Conservation (phyloP, 2,113 vertebrate species). For the Marmota monax region DNA sequence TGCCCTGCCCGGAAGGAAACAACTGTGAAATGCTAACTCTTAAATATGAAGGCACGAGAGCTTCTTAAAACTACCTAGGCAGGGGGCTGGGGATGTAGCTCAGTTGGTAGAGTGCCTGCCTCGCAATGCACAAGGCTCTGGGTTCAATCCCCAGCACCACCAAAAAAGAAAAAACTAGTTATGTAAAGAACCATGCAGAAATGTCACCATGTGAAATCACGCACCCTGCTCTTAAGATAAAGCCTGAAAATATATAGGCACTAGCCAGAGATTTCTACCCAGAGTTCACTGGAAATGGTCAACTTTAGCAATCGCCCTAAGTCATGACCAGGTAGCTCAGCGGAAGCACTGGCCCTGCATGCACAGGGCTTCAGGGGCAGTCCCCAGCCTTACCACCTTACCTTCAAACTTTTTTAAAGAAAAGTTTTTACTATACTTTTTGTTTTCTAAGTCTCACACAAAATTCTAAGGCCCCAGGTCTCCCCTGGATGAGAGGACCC, state of each 20-base stretch:
- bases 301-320: neutral
- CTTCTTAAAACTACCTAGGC: neutral
- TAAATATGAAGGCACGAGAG: neutral
- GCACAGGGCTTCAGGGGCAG: no score
- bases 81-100: no score
- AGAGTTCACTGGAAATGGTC: neutral
- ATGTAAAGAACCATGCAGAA: accelerated
- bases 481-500: accelerated
- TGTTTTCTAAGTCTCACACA: neutral
- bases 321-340: neutral
- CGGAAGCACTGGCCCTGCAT: neutral
- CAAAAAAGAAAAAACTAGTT: no score
- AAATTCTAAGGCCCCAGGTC: neutral
- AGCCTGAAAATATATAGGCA: neutral
- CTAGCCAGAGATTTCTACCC: neutral
- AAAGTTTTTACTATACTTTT: neutral
- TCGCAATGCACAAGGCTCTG: no score
- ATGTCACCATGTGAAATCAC: neutral
- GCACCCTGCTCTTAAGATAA: neutral
- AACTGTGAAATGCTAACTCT: neutral
- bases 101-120: no score
- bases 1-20: neutral
- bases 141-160: no score
- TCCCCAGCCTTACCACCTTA: neutral
- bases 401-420: neutral